Percentiles rank a stretch among this genome's conserved stretches.
phyloP scores from a whole-genome alignment of 2,113 vertebrate species.

The Clarias batrachus region DNA sequence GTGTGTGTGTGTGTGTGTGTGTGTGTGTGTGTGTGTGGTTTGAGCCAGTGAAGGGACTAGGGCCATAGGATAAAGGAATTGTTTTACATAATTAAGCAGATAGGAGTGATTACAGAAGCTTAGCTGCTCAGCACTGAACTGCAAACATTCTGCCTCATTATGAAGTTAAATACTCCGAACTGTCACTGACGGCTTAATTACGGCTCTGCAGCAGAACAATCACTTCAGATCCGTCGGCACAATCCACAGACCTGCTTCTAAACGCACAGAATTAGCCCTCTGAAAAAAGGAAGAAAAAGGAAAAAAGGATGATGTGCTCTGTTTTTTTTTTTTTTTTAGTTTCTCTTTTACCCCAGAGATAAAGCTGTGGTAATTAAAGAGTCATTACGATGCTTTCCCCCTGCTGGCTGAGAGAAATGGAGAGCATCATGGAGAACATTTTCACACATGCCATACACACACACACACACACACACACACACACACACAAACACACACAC shows the following conservation, averaged over 20 bases:
- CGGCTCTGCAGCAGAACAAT: slow-evolving; percentile 67
- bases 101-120: slow-evolving; percentile 74
- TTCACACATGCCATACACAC: background rate
- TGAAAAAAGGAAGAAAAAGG: background rate
- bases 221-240: slow-evolving; percentile 60
- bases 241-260: slow-evolving; percentile 61
- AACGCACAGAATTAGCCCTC: slow-evolving; percentile 50
- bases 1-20: background rate
- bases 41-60: slow-evolving; percentile 51
- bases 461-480: background rate
- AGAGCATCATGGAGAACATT: slow-evolving; percentile 4
- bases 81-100: slow-evolving; percentile 79
- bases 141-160: slow-evolving; percentile 72
- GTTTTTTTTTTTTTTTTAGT: slow-evolving; percentile 1
- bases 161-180: slow-evolving; percentile 76
- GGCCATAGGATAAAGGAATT: slow-evolving; percentile 63
- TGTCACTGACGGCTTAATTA: slow-evolving; percentile 76
- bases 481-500: background rate
- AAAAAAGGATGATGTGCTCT: background rate
- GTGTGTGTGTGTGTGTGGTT: slow-evolving; percentile 22
- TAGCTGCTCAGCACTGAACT: slow-evolving; percentile 70
- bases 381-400: slow-evolving; percentile 40
- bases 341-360: slow-evolving; percentile 43
- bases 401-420: slow-evolving; percentile 36
- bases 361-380: slow-evolving; percentile 54